Percentiles rank a stretch among this genome's conserved stretches.
Conservation (phyloP, 1,140 invertebrate genomes). For the Camponotus pennsylvanicus region DNA sequence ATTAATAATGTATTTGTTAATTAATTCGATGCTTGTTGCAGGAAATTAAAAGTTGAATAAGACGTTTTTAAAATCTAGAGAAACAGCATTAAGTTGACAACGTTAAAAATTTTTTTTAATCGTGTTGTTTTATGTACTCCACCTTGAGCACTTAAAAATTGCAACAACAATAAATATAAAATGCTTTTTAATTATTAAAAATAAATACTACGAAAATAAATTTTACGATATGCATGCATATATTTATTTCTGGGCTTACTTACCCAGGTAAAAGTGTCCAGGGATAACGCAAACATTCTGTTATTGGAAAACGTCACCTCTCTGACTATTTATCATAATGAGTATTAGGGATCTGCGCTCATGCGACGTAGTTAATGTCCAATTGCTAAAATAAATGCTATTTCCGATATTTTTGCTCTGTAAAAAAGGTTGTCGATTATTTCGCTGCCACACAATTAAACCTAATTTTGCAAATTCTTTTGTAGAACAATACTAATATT, state of each 20-base stretch:
- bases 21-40: too few species aligned
- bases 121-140: not conserved
- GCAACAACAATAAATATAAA: not conserved
- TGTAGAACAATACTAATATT: not conserved
- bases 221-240: not conserved
- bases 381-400: constrained; percentile 34
- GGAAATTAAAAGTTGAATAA: too few species aligned
- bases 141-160: not conserved
- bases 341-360: not conserved
- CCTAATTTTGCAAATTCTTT: not conserved
- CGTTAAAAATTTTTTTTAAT: too few species aligned
- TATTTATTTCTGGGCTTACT: not conserved
- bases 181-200: not conserved
- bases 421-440: not conserved
- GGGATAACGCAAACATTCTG: not conserved
- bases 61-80: too few species aligned
- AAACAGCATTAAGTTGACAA: too few species aligned
- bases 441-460: not conserved
- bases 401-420: not conserved
- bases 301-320: not conserved
- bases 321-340: constrained; percentile 6
- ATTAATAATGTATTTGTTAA: too few species aligned
- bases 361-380: not conserved
- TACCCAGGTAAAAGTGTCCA: constrained; percentile 24
- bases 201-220: not conserved